These are phyloP conservation scores for Pantala flavescens DNA, from an alignment of 1,140 invertebrate genomes.

Conservation along the genomic window DNA sequence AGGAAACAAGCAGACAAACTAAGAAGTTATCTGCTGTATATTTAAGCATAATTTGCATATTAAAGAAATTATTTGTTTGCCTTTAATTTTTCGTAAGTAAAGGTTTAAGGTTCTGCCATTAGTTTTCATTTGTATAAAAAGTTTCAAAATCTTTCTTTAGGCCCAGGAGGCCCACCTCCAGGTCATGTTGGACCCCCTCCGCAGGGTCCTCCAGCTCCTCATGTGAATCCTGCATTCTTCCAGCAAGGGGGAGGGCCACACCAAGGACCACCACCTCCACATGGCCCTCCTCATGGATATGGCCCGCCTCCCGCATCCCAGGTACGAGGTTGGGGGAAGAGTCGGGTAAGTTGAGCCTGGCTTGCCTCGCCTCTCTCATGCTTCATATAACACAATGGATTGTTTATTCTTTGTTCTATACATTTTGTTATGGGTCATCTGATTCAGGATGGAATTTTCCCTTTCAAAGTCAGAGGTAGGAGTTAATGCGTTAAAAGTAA, in stretches of 20 bases:
- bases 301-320: constrained; percentile 44
- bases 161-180: constrained; percentile 48
- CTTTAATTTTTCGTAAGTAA: too few species aligned
- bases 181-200: constrained; percentile 46
- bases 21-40: too few species aligned
- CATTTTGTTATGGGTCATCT: too few species aligned
- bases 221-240: constrained; percentile 95
- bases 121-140: neutral
- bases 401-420: neutral
- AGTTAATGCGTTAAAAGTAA: too few species aligned
- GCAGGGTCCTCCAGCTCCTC: constrained; percentile 67
- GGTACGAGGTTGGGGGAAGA: constrained; percentile 20
- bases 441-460: too few species aligned
- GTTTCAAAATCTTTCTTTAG: constrained; percentile 25
- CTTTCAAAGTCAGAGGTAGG: too few species aligned
- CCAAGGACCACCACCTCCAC: constrained; percentile 44
- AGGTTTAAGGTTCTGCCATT: neutral
- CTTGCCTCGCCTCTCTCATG: constrained; percentile 13
- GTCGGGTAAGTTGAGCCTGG: constrained; percentile 17
- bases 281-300: constrained; percentile 46
- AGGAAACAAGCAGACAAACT: too few species aligned
- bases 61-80: too few species aligned
- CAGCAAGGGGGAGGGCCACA: constrained; percentile 47
- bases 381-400: neutral
- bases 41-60: too few species aligned